Conservation (phyloP, 2,113 vertebrate species). For the Indicator indicator region DNA sequence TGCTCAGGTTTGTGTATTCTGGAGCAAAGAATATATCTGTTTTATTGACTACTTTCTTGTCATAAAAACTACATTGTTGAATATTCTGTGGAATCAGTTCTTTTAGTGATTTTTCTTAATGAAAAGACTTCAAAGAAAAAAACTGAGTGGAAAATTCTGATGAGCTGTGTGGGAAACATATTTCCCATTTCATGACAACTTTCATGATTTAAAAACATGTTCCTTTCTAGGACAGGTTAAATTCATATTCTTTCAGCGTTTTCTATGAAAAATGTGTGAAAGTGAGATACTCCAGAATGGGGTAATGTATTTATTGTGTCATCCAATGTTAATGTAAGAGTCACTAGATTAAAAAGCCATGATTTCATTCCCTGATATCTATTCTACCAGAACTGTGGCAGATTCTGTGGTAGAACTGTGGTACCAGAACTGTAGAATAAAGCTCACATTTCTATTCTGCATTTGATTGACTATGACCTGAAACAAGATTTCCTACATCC, state of each 20-base stretch:
- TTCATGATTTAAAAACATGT: conserved; percentile 33
- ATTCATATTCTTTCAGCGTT: conserved; percentile 56
- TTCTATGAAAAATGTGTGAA: conserved; percentile 59
- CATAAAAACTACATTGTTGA: neutral
- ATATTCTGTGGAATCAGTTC: neutral
- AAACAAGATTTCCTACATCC: neutral
- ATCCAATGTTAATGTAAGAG: conserved; percentile 13
- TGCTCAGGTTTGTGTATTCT: neutral
- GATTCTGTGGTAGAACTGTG: neutral
- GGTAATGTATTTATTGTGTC: conserved; percentile 51
- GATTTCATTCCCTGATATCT: neutral
- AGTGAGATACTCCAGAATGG: conserved; percentile 52
- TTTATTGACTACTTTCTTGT: neutral
- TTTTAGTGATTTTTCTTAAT: neutral
- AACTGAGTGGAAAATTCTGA: neutral
- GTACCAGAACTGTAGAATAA: neutral
- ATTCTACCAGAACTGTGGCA: neutral
- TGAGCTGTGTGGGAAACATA: neutral
- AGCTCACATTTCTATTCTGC: neutral
- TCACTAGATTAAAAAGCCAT: neutral
- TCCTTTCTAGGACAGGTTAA: conserved; percentile 56
- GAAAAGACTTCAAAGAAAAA: neutral
- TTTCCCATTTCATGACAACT: neutral
- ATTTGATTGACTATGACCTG: neutral
- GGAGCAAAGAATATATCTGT: neutral